These are phyloP conservation scores for Puma concolor DNA, from an alignment of 2,113 vertebrate genomes.

Conservation along the genomic window DNA sequence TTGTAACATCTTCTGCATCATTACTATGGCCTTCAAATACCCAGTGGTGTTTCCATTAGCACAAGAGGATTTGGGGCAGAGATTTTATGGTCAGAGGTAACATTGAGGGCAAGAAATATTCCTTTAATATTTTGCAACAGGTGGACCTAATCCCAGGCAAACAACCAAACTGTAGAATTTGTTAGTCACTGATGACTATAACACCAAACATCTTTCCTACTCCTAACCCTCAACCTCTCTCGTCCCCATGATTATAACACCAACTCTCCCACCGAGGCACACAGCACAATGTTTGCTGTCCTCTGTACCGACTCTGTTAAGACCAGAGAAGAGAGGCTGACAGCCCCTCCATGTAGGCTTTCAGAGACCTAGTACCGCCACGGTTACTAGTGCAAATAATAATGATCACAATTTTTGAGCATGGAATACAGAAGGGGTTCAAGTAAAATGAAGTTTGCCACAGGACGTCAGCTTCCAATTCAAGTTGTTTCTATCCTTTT, in stretches of 20 bases:
- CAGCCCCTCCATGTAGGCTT: conserved; percentile 14
- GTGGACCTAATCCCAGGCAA: conserved; percentile 1
- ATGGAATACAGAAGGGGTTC: not conserved
- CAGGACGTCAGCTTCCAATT: conserved; percentile 42
- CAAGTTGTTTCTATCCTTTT: not conserved
- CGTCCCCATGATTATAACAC: not conserved
- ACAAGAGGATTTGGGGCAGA: conserved; percentile 21
- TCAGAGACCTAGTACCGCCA: not conserved
- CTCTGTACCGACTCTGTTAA: not conserved
- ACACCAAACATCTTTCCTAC: conserved; percentile 11
- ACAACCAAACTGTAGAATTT: not conserved
- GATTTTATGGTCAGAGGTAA: not conserved
- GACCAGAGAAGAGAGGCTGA: not conserved
- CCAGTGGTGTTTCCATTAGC: conserved; percentile 17
- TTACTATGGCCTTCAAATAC: not conserved
- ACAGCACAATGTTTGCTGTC: not conserved
- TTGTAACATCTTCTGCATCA: not conserved
- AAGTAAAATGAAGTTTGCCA: conserved; percentile 27
- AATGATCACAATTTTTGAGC: not conserved
- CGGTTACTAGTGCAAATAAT: not conserved
- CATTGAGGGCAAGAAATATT: not conserved
- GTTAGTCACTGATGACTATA: not conserved
- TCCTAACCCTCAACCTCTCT: not conserved
- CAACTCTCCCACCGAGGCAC: not conserved
- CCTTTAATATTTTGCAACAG: conserved; percentile 38